Percentiles rank a stretch among this genome's conserved stretches.
These are phyloP conservation scores for Cheilosia vulpina DNA, from an alignment of 2,888 invertebrate genomes.

Conservation along the genomic window DNA sequence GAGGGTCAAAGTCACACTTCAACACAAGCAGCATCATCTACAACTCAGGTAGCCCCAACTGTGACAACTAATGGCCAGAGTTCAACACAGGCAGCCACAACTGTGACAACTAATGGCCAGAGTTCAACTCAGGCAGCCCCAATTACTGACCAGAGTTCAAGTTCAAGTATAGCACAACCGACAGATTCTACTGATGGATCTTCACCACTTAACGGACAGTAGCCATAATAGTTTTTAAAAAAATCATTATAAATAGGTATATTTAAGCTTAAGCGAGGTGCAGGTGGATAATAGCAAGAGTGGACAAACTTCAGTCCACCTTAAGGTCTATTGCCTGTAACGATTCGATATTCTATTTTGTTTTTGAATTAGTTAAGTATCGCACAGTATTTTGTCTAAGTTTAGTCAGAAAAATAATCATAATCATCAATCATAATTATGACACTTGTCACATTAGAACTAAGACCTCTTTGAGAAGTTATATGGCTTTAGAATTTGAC, in stretches of 20 bases:
- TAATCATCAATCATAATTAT: no score
- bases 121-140: not conserved
- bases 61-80: not conserved
- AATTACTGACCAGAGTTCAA: not conserved
- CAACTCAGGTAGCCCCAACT: not conserved
- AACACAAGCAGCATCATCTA: not conserved
- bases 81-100: not conserved
- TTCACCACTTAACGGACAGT: not conserved
- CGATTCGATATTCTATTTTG: no score
- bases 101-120: no score
- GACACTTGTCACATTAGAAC: no score
- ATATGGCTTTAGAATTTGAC: no score
- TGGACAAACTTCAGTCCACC: no score
- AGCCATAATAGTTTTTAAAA: not conserved
- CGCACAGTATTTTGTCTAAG: no score
- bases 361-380: no score
- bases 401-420: no score
- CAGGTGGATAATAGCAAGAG: no score
- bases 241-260: not conserved
- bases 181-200: not conserved
- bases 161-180: not conserved
- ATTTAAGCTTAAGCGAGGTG: not conserved
- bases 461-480: no score
- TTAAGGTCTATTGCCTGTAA: no score
- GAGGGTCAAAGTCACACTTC: constrained; percentile 9